Base-by-base conservation (phyloP, 2,888 invertebrate genomes). In the Geophilus truncorum region DNA sequence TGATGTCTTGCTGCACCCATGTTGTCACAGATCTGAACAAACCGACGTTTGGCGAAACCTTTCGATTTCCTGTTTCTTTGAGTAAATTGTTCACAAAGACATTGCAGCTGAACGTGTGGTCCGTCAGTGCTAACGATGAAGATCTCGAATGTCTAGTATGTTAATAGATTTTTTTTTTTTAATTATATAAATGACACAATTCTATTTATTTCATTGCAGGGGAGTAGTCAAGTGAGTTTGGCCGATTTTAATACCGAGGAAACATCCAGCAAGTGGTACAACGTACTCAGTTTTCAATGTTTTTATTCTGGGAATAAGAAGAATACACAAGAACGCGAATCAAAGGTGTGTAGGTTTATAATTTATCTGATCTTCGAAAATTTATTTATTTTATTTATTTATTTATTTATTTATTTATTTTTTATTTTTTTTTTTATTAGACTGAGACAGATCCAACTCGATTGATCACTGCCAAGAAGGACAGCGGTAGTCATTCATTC, bases 201-300 rank as follows among this genome's bases (percentile, higher is more conserved):
- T n/a, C n/a, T 23, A 21, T 23, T n/a, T 75, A 28, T 80, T 77
- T 36, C 83, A 83, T 87, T 86, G 6, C 88, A 97, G 96, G 97
- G 97, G 84, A 95, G 95, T 85, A 93, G 95, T 80, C 97, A 97
- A 91, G 95, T 97, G 82, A 97, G 96, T 87, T 89, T 98, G 85
- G 97, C 97, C 77, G 97, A 97, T 88, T 97, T 96, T 87, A 94
- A 94, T 85, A 92, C 94, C 0, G 94, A 94, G 83, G 89, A 90
- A 7, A 92, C 93, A 70, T 92, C 93, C 18, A 90, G 92, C 30
- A 94, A 95, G 87, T 97, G 97, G 97, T 97, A 97, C 90, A 98
- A 97, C 86, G 93, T 97, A 83, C 90, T 97, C 80, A 94, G 95
- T 87, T 91, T 93, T 85, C 91, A 92, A 85, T 92, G 93, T 86